Percentiles rank a stretch among this genome's conserved stretches.
Evolutionary conservation across 2,113 vertebrate genomes (phyloP).

Genomic region (Brachypteracias leptosomus): DNA sequence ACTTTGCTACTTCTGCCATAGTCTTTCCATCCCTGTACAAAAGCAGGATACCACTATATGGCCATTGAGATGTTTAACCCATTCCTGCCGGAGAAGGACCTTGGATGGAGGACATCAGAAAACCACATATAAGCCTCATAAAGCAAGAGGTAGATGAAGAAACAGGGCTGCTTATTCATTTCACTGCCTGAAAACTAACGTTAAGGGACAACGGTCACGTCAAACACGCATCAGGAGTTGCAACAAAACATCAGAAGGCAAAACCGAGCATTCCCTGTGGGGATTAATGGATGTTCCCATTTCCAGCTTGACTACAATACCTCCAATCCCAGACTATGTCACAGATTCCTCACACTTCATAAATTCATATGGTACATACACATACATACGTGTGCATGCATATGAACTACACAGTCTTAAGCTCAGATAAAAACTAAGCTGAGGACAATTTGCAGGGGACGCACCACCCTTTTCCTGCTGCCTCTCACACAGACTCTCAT

Average conservation of each 20-base stretch:
- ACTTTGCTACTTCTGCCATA: not conserved
- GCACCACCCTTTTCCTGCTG: not conserved
- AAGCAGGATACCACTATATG: not conserved
- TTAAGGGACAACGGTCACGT: not conserved
- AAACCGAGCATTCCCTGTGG: not conserved
- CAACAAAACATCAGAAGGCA: not conserved
- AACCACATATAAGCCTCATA: not conserved
- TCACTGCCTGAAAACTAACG: not conserved
- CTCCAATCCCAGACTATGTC: not conserved
- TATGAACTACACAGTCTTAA: not conserved
- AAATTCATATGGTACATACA: not conserved
- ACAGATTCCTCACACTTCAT: not conserved
- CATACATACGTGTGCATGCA: not conserved
- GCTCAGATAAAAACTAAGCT: not conserved
- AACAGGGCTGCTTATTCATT: constrained; percentile 10
- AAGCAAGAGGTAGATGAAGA: not conserved
- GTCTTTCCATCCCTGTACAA: not conserved
- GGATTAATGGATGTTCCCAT: not conserved
- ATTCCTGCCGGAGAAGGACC: not conserved
- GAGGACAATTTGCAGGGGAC: not conserved
- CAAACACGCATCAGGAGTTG: not conserved
- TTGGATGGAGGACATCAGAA: not conserved
- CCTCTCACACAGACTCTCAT: not conserved
- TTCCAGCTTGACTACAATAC: not conserved
- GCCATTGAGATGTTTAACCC: not conserved